Base-by-base conservation (phyloP, 2,113 vertebrate genomes). In the Thalassoma bifasciatum region DNA sequence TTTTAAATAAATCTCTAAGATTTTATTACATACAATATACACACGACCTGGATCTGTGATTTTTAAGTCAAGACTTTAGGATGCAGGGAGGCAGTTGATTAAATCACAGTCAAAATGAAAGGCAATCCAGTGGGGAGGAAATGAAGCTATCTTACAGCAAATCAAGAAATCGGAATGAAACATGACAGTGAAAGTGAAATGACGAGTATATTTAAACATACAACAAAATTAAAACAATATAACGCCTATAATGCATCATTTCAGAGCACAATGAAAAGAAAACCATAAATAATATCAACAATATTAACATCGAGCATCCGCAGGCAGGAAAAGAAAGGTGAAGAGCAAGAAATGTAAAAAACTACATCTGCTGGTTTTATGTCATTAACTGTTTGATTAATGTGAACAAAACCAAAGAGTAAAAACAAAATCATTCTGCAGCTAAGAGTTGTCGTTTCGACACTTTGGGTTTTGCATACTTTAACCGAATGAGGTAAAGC, bases 11-110 rank as follows among this genome's bases (percentile, higher is more conserved):
- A 92, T 82, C 78, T 84, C 59, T 77, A 74, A 72, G 65, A 72
- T 82, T 94, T 92, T 92, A 94, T 93, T 93, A 66, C 65, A 67
- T 78, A 75, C 63, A 86, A 54, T 87, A 77, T 82, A 84, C 83
- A 92, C 79, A 84, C 38, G 60, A 86, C 60, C 77, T 66, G 76
- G 69, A 81, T 30, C 77, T 77, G 75, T 83, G 78, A 75, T 62
- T 83, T n/a, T 34, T 84, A 66, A 85, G 53, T 65, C 50, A 71
- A 80, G 74, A 79, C 66, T 64, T 65, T 5, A 73, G 81, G 84
- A 85, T 13, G 60, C 8, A 47, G 75, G 83, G 81, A 58, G 50
- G 51, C 49, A 24, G 53, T 64, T 23, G n/a, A 77, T 62, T 36
- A 72, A 52, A 6, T 73, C 66, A 4, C 16, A 36, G 69, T 81